Percentiles rank a stretch among this genome's conserved stretches.
Conservation (phyloP, 2,888 invertebrate genomes). For the Agrilus cyanescens region DNA sequence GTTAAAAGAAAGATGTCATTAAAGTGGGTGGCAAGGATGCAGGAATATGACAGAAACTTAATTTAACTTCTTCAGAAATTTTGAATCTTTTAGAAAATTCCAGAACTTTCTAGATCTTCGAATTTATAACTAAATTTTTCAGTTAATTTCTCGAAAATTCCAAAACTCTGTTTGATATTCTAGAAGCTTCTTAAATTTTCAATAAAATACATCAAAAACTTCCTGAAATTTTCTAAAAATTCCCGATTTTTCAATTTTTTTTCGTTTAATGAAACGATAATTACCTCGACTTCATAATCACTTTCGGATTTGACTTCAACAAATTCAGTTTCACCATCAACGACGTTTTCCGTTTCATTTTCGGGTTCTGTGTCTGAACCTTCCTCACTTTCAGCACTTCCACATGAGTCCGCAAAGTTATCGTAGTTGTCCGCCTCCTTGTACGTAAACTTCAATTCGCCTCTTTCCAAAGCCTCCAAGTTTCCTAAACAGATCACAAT, state of each 20-base stretch:
- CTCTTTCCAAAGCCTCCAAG: constrained; percentile 70
- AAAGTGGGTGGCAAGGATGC: neutral
- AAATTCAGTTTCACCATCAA: constrained; percentile 32
- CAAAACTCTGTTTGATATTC: too few species aligned
- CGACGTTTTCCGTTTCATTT: constrained; percentile 30
- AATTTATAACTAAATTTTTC: too few species aligned
- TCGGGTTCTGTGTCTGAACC: constrained; percentile 46
- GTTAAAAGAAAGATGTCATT: constrained; percentile 12
- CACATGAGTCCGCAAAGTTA: constrained; percentile 42
- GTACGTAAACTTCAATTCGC: constrained; percentile 71
- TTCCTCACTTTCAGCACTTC: constrained; percentile 56
- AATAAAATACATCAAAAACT: too few species aligned
- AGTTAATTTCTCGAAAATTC: too few species aligned
- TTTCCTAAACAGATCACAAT: constrained; percentile 43
- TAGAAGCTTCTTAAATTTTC: too few species aligned
- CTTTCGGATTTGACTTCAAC: constrained; percentile 34
- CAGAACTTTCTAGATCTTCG: too few species aligned
- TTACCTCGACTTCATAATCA: constrained; percentile 20
- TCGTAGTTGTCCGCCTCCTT: constrained; percentile 33
- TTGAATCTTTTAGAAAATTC: too few species aligned
- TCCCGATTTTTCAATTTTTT: too few species aligned
- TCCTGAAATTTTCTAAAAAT: too few species aligned
- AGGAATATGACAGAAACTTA: neutral
- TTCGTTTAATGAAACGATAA: too few species aligned
- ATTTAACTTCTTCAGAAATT: neutral